Evolutionary conservation across 2,888 invertebrate genomes (phyloP).

Genomic region (Sesia apiformis): DNA sequence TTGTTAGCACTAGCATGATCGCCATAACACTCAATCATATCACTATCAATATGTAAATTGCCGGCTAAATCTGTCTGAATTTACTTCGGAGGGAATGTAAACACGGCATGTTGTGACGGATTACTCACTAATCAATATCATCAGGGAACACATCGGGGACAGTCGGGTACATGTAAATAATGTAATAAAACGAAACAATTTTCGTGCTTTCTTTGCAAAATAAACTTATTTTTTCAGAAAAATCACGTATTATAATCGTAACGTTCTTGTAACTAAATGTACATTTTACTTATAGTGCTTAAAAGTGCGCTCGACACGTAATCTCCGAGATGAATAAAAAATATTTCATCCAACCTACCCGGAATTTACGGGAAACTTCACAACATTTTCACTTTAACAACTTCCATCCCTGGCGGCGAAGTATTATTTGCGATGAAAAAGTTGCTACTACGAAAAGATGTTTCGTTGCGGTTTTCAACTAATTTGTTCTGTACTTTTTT

Average conservation of each 20-base stretch:
- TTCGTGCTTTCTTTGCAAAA: too few species aligned
- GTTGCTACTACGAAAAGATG: neutral
- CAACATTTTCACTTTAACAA: constrained; percentile 8
- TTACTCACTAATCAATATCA: too few species aligned
- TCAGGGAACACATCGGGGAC: too few species aligned
- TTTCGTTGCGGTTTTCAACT: neutral
- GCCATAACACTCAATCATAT: neutral
- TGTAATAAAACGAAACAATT: too few species aligned
- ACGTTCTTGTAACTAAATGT: neutral
- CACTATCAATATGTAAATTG: neutral
- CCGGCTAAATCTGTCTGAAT: neutral
- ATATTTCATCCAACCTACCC: constrained; percentile 5
- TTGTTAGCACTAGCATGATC: neutral
- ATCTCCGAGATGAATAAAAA: neutral
- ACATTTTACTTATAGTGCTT: neutral
- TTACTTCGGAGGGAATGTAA: neutral
- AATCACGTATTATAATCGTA: too few species aligned
- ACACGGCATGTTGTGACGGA: neutral
- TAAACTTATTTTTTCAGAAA: too few species aligned
- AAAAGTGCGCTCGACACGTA: neutral
- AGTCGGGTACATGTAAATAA: too few species aligned
- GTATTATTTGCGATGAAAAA: constrained; percentile 3
- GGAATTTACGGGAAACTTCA: constrained; percentile 6
- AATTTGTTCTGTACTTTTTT: neutral
- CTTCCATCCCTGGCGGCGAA: constrained; percentile 5